Base-by-base conservation (phyloP, 2,888 invertebrate species). In the Perizoma affinitatum region DNA sequence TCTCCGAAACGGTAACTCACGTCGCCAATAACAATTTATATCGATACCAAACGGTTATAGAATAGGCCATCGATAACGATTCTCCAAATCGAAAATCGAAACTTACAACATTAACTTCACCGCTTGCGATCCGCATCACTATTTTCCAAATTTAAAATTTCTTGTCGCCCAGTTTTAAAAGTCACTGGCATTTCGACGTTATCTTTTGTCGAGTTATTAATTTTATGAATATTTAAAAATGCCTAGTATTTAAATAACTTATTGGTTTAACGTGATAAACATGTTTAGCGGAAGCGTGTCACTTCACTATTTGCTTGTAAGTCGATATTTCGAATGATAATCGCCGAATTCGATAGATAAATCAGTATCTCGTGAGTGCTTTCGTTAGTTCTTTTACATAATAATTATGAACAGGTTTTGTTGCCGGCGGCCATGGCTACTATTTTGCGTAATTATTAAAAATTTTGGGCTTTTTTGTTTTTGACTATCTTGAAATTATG, bases 1-100 rank as follows among this genome's bases (percentile, higher is more conserved):
- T 88, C 88, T 83, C 77, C 76, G 79, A 82, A 85, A 83, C 87
- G 78, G 85, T 89, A 90, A 89, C 83, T 90, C 88, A 88, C 84
- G 82, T 83, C 84, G 79, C 82, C 86, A 81, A 86, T 87, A 88
- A 87, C 87, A 84, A 86, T 83, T 81, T 88, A 87, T 88, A 87
- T 83, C 86, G 87, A 83, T 86, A 80, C 81, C 76, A 74, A 85
- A 87, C 84, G 83, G 83, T 87, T 88, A 87, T 87, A 83, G 87
- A 86, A 84, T 82, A 81, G 80, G 75, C 76, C 78, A 83, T 79
- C 81, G 86, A 83, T 84, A 86, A 79, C 81, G 82, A 84, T 84
- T 77, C 69, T 59, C 70, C 60, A 80, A 79, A 83, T 82, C 78
- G 78, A 76, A 72, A 74, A 74, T 72, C 71, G 69, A 72, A 69